Base-by-base conservation (phyloP, 2,113 vertebrate genomes). In the Epinephelus lanceolatus region DNA sequence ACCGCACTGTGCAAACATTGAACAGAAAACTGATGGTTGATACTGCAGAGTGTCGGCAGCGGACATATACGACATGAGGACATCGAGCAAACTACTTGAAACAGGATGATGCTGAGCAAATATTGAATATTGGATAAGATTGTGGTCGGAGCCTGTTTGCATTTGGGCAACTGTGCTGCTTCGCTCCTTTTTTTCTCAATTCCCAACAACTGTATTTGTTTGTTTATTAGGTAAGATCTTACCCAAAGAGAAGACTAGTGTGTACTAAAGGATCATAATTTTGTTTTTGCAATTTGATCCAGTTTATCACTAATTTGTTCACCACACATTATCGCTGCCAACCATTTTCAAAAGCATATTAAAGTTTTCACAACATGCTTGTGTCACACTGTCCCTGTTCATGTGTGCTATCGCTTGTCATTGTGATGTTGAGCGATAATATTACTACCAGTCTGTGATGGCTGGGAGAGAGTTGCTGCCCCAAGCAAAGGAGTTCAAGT, bases 11-110 rank as follows among this genome's bases (percentile, higher is more conserved):
- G 23, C 23, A 71, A 74, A 84, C 55, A 37, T 47, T 45, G 53
- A 57, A 69, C 81, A 82, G 40, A 57, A 55, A 62, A 62, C 19
- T 30, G 21, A 71, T 71, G 57, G 62, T 70, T 77, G 55, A 45
- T 62, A 30, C 47, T 62, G 33, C 42, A 60, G 57, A 33, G 40
- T 12, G 9, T 52, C 27, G 3, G 49, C 72, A 69, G 21, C 60
- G 73, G 53, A 21, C 59, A 0, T 49, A 18, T 13, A 18, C 18
- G 55, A 42, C 60, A 68, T 8, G 14, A 68, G 52, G 37, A 19
- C 3, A 0, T 12, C 56, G 1, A 60, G 17, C 5, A 14, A 25
- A 61, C 23, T 40, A 11, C 67, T 62, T n/a, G 21, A 55, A 6
- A 53, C 57, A 78, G 42, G 51, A 70, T 3, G 33, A 65, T 33